A percentile compares a stretch with the other conserved stretches of the same genome.
Conservation (phyloP, 2,888 invertebrate genomes). For the Trichopria drosophilae region DNA sequence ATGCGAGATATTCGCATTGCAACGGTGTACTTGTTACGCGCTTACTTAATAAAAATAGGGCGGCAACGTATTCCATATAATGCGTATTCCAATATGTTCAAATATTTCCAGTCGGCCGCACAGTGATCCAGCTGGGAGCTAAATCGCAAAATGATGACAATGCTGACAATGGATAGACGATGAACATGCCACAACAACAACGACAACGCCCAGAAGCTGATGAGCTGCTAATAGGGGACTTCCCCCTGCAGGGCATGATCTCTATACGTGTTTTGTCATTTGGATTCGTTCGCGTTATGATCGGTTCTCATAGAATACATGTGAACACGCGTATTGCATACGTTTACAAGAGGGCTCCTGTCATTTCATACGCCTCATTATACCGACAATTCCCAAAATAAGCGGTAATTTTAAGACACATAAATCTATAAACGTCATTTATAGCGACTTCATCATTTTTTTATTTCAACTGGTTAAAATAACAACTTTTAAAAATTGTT, state of each 20-base stretch:
- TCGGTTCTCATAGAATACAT: slow-evolving; percentile 36
- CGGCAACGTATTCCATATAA: slow-evolving; percentile 8
- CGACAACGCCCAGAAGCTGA: slow-evolving; percentile 54
- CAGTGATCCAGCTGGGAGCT: slow-evolving; percentile 47
- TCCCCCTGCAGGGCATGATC: slow-evolving; percentile 32
- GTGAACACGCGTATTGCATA: slow-evolving; percentile 7
- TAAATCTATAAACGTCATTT: background rate
- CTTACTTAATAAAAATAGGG: slow-evolving; percentile 39
- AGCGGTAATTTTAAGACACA: no score
- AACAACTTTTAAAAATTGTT: background rate
- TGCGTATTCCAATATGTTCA: slow-evolving; percentile 50
- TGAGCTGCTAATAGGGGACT: slow-evolving; percentile 54
- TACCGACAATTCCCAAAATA: no score
- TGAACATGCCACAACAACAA: slow-evolving; percentile 42
- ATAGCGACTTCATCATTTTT: background rate
- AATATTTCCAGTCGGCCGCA: slow-evolving; percentile 52
- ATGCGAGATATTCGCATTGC: no score
- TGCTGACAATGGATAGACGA: slow-evolving; percentile 29
- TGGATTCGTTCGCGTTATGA: slow-evolving; percentile 46
- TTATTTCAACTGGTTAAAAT: background rate
- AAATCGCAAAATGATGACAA: slow-evolving; percentile 56
- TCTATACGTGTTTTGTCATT: slow-evolving; percentile 45
- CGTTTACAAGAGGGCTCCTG: background rate
- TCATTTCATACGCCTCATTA: no score
- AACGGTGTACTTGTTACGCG: no score